Conservation (phyloP, 92 coral and sea anemone genomes). For the Zoanthus gigantus region DNA sequence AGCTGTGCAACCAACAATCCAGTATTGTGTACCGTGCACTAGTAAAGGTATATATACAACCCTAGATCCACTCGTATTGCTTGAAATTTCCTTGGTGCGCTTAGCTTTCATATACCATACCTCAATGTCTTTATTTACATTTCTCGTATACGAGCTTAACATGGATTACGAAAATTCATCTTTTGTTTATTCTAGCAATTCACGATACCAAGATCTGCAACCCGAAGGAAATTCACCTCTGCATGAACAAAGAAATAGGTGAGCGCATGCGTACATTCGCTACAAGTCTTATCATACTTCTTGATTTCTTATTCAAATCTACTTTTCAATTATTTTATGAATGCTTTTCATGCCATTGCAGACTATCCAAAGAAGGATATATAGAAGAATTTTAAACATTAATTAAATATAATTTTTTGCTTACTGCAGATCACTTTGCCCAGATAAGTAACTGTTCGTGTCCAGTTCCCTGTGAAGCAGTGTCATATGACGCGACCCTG, state of each 20-base stretch:
- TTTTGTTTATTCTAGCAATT: slow-evolving; percentile 17
- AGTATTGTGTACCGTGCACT: too few species aligned
- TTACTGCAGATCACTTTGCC: slow-evolving; percentile 16
- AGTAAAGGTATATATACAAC: too few species aligned
- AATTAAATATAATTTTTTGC: neutral
- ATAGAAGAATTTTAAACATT: too few species aligned
- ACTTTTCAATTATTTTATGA: neutral
- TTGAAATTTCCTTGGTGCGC: too few species aligned
- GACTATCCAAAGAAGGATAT: too few species aligned
- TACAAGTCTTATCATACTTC: neutral
- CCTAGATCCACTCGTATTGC: too few species aligned
- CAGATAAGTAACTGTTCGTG: slow-evolving; percentile 45
- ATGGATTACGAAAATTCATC: neutral
- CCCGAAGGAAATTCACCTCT: slow-evolving; percentile 1
- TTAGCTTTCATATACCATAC: too few species aligned
- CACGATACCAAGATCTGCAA: slow-evolving; percentile 2
- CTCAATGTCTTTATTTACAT: too few species aligned
- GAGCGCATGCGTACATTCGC: neutral
- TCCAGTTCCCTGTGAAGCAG: slow-evolving; percentile 42
- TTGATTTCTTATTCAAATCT: neutral
- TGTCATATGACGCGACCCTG: slow-evolving; percentile 35
- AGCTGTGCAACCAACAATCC: too few species aligned
- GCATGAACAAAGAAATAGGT: slow-evolving; percentile 5
- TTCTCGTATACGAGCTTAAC: neutral
- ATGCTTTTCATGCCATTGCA: too few species aligned